Evolutionary conservation across 2,113 vertebrate genomes (phyloP).

Genomic region (Verasper variegatus): DNA sequence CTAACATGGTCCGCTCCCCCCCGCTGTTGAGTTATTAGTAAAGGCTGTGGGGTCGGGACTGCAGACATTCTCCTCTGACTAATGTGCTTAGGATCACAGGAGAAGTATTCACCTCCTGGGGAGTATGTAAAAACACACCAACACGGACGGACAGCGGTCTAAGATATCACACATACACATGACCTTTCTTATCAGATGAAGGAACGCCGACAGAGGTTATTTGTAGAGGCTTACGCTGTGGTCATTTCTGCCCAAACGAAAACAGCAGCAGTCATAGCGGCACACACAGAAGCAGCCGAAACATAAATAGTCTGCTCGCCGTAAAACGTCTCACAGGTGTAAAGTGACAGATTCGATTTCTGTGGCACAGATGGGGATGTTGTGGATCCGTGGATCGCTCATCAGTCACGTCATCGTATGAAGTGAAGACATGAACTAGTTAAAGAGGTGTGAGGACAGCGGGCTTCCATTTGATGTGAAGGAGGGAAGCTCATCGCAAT

Average conservation of each 20-base stretch:
- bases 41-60: conserved; percentile 12
- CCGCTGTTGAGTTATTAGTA: conserved; percentile 47
- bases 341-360: conserved; percentile 61
- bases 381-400: conserved; percentile 19
- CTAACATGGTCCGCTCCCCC: conserved; percentile 34
- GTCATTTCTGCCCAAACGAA: conserved; percentile 38
- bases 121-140: conserved; percentile 48
- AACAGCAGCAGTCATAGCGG: conserved; percentile 53
- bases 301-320: conserved; percentile 57
- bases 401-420: conserved; percentile 26
- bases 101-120: conserved; percentile 52
- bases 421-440: conserved; percentile 45
- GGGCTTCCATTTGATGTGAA: conserved; percentile 14
- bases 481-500: neutral
- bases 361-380: conserved; percentile 42
- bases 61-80: conserved; percentile 40
- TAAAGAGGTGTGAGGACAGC: conserved; percentile 10
- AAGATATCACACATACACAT: conserved; percentile 39
- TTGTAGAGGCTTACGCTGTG: conserved; percentile 37
- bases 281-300: conserved; percentile 46
- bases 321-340: conserved; percentile 49
- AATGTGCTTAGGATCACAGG: conserved; percentile 31
- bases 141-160: conserved; percentile 6
- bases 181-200: conserved; percentile 36
- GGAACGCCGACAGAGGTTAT: conserved; percentile 45